phyloP scores from a whole-genome alignment of 1,140 invertebrate genomes.

The Lepeophtheirus salmonis region DNA sequence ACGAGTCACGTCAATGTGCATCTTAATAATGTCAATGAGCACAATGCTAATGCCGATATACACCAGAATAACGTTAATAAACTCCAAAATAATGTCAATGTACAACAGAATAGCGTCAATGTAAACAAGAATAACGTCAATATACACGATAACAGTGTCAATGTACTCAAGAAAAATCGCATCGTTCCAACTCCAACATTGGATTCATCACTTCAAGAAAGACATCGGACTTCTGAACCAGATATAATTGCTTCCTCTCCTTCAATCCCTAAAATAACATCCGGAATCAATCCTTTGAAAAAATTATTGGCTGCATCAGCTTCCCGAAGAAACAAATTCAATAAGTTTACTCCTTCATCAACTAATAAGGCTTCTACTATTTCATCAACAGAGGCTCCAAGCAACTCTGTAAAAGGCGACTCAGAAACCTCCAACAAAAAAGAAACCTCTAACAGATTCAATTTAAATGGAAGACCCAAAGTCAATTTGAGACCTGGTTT shows the following conservation, averaged over 20 bases:
- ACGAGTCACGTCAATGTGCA: not conserved
- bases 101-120: not conserved
- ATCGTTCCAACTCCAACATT: not conserved
- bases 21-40: too few relatives aligned
- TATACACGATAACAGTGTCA: not conserved
- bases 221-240: not conserved
- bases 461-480: not conserved
- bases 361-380: not conserved
- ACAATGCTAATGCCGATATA: too few relatives aligned
- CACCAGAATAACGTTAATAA: too few relatives aligned
- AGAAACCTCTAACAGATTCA: not conserved
- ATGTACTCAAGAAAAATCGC: not conserved
- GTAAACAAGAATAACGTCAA: too few relatives aligned
- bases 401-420: too few relatives aligned
- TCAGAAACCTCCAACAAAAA: not conserved
- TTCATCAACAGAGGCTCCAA: not conserved
- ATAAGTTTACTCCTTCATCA: not conserved
- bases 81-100: not conserved
- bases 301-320: not conserved
- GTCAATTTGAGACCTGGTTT: not conserved
- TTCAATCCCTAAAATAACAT: not conserved
- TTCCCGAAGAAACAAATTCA: conserved; percentile 1
- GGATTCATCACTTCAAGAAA: not conserved
- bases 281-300: conserved; percentile 16
- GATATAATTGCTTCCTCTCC: not conserved